These are phyloP conservation scores for Catajapyx aquilonaris DNA, from an alignment of 1,140 invertebrate species.

Conservation along the genomic window DNA sequence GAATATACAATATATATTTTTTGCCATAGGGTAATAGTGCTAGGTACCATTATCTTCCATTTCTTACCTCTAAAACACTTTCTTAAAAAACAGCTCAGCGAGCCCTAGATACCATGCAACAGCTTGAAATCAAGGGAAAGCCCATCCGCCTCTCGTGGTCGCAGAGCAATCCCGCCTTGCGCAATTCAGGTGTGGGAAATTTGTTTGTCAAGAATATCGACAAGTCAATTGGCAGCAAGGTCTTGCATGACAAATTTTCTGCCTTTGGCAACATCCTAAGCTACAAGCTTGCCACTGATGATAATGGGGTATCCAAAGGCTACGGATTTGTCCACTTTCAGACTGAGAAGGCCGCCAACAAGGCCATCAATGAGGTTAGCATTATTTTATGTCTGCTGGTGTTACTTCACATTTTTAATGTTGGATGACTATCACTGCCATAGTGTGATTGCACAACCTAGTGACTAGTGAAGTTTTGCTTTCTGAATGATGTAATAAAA, in stretches of 20 bases:
- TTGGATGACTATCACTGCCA: too few species aligned
- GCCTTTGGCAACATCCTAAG: background rate
- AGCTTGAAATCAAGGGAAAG: background rate
- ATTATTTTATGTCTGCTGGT: too few species aligned
- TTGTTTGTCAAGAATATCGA: background rate
- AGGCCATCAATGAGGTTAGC: slow-evolving; percentile 41
- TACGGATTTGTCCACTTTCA: slow-evolving; percentile 16
- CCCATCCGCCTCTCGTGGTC: background rate
- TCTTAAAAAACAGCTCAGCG: background rate
- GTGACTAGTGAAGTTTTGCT: too few species aligned
- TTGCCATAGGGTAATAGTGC: too few species aligned
- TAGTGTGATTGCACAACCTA: too few species aligned
- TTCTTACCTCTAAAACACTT: too few species aligned
- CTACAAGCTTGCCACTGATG: slow-evolving; percentile 16
- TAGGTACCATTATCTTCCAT: too few species aligned
- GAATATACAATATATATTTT: too few species aligned
- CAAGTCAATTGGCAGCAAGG: background rate
- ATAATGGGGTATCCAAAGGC: background rate
- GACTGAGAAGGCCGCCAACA: slow-evolving; percentile 88
- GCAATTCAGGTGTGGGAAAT: background rate
- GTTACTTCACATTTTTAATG: too few species aligned
- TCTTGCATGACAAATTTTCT: background rate
- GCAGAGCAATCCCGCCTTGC: background rate
- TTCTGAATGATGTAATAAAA: too few species aligned
- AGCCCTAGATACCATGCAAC: background rate